These are phyloP conservation scores for Oreotrochilus melanogaster DNA, from an alignment of 2,113 vertebrate genomes.

Conservation along the genomic window DNA sequence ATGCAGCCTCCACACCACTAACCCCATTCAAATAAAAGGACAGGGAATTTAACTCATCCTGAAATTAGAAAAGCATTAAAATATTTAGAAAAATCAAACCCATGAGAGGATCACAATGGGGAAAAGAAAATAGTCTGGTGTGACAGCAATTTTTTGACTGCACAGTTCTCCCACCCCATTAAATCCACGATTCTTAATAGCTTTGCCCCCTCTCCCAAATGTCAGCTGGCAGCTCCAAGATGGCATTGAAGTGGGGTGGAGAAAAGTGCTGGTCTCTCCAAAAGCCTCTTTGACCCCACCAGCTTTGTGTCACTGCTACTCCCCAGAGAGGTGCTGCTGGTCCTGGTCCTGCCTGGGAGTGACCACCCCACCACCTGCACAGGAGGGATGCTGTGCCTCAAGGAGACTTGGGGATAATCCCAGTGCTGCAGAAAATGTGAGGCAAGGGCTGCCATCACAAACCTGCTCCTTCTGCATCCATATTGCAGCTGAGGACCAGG, in stretches of 20 bases:
- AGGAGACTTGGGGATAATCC: not conserved
- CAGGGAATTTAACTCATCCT: not conserved
- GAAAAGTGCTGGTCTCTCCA: not conserved
- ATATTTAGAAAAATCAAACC: constrained; percentile 27
- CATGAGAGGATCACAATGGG: not conserved
- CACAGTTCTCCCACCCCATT: not conserved
- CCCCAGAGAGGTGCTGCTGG: not conserved
- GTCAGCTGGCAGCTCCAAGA: not conserved
- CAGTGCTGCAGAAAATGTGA: not conserved
- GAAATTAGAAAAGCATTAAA: constrained; percentile 1
- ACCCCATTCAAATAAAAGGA: constrained; percentile 32
- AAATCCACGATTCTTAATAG: not conserved
- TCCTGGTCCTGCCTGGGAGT: not conserved
- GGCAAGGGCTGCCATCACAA: not conserved
- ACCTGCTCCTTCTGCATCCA: not conserved
- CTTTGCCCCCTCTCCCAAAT: not conserved
- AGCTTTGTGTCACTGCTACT: not conserved
- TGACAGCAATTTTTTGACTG: not conserved
- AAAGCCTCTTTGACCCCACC: not conserved
- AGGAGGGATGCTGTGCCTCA: rapidly evolving
- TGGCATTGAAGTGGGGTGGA: rapidly evolving
- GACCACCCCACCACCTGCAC: rapidly evolving
- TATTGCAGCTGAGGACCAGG: rapidly evolving
- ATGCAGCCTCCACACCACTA: not conserved
- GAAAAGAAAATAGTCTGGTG: not conserved